Evolutionary conservation across 37 sponge, comb jelly and placozoan species (phyloP).

Genomic region (Ephydatia muelleri): DNA sequence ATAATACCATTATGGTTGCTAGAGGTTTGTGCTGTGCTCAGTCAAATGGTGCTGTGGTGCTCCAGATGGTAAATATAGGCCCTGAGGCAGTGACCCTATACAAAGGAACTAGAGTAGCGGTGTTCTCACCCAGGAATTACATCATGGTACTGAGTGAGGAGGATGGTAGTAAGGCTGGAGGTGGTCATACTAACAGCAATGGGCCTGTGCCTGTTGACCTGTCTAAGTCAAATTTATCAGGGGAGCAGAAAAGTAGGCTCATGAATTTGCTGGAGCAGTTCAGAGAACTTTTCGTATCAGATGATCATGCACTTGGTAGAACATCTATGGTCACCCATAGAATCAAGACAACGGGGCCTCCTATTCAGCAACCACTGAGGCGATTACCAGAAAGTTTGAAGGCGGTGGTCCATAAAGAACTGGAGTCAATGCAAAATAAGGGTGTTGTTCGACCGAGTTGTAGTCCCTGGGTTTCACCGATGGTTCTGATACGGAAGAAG

Average conservation of each 20-base stretch:
- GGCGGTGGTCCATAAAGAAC: slow-evolving; percentile 1
- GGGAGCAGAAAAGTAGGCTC: slow-evolving; percentile 1
- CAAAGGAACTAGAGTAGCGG: neutral
- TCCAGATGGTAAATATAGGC: slow-evolving; percentile 4
- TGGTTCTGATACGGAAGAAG: slow-evolving; percentile 21
- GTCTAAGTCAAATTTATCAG: neutral
- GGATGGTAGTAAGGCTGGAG: neutral
- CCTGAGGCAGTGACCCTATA: neutral
- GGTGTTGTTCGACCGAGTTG: slow-evolving; percentile 20
- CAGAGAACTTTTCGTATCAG: neutral
- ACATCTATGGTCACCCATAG: slow-evolving; percentile 17
- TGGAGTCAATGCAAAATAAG: slow-evolving; percentile 7
- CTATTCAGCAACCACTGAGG: slow-evolving; percentile 30
- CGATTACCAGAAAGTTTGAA: slow-evolving; percentile 3
- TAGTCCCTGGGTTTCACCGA: slow-evolving; percentile 13
- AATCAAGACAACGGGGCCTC: slow-evolving; percentile 13
- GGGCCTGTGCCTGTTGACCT: neutral
- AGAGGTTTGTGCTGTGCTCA: neutral
- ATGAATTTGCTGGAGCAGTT: slow-evolving; percentile 2
- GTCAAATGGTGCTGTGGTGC: neutral
- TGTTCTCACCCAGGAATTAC: neutral
- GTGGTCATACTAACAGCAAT: too few species aligned
- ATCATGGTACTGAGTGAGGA: neutral
- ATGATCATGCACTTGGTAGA: neutral
- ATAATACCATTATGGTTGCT: neutral